Base-by-base conservation (phyloP, 1,140 invertebrate species). In the Asbolus verrucosus region DNA sequence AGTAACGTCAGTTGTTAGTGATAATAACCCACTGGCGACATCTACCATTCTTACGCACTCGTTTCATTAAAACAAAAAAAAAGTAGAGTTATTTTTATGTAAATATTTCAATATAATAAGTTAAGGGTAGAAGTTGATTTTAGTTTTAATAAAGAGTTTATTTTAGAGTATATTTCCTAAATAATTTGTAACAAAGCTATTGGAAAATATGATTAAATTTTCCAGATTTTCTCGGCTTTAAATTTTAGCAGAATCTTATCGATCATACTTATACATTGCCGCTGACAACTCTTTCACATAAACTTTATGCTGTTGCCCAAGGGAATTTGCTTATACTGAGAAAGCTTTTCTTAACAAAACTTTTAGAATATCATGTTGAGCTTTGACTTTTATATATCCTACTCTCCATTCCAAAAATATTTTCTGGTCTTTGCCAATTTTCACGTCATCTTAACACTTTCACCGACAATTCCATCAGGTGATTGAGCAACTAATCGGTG, bases 221-320 rank as follows among this genome's bases (percentile, higher is more conserved):
- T 70, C 43, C 38, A 36, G 65, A 68, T 72, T 72, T 65, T 68
- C 59, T 50, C 36, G 30, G 41, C 62, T 74, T 41, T 67, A 66
- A 68, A 75, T 67, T 71, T 75, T 63, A 67, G 27, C 61, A 67
- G 70, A 38, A 60, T 69, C 69, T 73, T 75, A 78, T 78, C 73
- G 76, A 76, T 76, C 69, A 71, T 73, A 71, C 68, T 68, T 70
- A 73, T 70, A 75, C 74, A 72, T 76, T 75, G 74, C 67, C 62
- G 76, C 76, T 77, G 77, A 78, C 77, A 78, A 78, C 77, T 77
- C 77, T 77, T 78, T 78, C 77, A 74, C 73, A 73, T 74, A 76
- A 78, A 76, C 67, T 78, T 76, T 73, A 67, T 73, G 71, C 67
- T 69, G 41, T 72, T 60, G 71, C 74, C 75, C 63, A 61, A 65